phyloP scores from a whole-genome alignment of 2,113 vertebrate species.

The Salvelinus fontinalis region DNA sequence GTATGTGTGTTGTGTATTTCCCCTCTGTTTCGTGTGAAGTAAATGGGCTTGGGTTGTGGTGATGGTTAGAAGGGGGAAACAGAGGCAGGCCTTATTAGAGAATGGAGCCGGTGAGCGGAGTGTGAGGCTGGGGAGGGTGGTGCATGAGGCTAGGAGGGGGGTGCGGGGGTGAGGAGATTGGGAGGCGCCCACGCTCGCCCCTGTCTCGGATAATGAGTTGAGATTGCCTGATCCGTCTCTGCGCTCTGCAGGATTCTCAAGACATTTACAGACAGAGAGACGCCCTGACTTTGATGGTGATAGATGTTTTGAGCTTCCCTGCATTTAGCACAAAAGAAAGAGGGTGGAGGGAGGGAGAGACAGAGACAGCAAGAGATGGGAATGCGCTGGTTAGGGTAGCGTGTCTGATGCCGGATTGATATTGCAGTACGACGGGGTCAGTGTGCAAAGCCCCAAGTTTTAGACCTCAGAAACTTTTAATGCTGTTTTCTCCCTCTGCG shows the following conservation, averaged over 20 bases:
- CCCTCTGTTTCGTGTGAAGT: slow-evolving; percentile 14
- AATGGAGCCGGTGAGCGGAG: background rate
- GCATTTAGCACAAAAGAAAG: slow-evolving; percentile 11
- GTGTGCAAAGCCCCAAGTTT: slow-evolving; percentile 22
- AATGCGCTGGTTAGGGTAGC: slow-evolving; percentile 8
- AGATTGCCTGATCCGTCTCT: slow-evolving; percentile 40
- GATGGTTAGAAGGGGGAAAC: background rate
- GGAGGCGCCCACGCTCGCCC: slow-evolving; percentile 4
- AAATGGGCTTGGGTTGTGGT: background rate
- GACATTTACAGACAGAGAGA: background rate
- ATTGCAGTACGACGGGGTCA: slow-evolving; percentile 19
- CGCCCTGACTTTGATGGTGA: slow-evolving; percentile 25
- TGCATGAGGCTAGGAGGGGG: background rate
- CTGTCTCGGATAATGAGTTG: background rate
- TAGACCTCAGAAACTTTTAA: slow-evolving; percentile 51
- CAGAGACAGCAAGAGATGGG: background rate
- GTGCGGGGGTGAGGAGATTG: background rate
- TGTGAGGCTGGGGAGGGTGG: background rate
- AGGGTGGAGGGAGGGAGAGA: background rate
- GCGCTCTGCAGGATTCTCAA: slow-evolving; percentile 41
- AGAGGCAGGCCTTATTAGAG: slow-evolving; percentile 3
- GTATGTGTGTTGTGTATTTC: background rate
- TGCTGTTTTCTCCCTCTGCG: slow-evolving; percentile 29
- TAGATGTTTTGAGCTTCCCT: slow-evolving; percentile 25
- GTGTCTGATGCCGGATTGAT: slow-evolving; percentile 20